Evolutionary conservation across 2,888 invertebrate genomes (phyloP).

Genomic region (Eupithecia subfuscata): DNA sequence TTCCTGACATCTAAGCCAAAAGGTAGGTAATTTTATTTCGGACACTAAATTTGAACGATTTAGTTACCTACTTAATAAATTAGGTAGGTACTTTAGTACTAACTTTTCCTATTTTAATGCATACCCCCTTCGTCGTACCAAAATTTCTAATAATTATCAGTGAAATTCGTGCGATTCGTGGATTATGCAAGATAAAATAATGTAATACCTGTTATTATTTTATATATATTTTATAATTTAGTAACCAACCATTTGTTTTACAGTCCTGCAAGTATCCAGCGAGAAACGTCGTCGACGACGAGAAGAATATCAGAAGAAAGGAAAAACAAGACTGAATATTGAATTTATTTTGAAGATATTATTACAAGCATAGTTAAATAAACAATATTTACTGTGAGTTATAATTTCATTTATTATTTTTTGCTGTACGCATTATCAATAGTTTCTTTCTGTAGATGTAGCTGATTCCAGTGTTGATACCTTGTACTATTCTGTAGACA

Average conservation of each 20-base stretch:
- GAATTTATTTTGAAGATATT: neutral
- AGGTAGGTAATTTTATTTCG: too few species aligned
- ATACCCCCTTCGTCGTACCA: too few species aligned
- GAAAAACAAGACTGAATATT: neutral
- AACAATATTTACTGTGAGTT: constrained; percentile 8
- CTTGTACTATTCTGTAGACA: constrained; percentile 51
- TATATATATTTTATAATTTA: neutral
- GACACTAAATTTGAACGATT: too few species aligned
- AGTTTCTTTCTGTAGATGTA: constrained; percentile 38
- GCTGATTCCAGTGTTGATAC: constrained; percentile 30
- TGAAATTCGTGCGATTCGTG: too few species aligned
- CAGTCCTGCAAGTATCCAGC: neutral
- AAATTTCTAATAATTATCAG: too few species aligned
- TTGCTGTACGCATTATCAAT: neutral
- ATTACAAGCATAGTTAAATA: constrained; percentile 14
- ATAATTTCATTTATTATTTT: constrained; percentile 36
- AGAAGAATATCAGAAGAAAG: neutral
- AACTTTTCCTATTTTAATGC: too few species aligned
- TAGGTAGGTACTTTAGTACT: too few species aligned
- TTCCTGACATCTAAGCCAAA: too few species aligned
- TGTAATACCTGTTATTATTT: too few species aligned
- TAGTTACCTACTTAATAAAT: too few species aligned
- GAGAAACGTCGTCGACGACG: neutral
- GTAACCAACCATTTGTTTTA: neutral
- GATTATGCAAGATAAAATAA: too few species aligned